A percentile compares a stretch with the other conserved stretches of the same genome.
Conservation (phyloP, 1,140 invertebrate species). For the Prorops nasuta region DNA sequence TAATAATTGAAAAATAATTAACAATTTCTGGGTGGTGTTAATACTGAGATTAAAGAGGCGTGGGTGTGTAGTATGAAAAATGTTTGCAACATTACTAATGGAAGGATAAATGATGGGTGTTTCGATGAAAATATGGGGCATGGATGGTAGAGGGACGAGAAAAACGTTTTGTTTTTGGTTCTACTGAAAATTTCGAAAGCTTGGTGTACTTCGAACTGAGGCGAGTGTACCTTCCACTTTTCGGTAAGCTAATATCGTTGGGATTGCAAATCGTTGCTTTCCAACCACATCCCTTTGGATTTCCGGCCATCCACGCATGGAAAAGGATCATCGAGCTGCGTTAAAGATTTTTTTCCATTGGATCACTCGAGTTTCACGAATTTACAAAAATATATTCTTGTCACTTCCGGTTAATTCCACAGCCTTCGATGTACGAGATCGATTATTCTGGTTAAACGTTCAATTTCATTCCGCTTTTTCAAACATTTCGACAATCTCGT, state of each 20-base stretch:
- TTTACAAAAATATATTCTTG: conserved; percentile 20
- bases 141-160: too few relatives aligned
- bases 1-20: too few relatives aligned
- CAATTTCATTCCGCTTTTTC: too few relatives aligned
- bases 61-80: background rate
- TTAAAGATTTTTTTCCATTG: conserved; percentile 21
- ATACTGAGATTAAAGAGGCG: too few relatives aligned
- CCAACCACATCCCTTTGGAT: background rate
- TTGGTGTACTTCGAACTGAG: background rate
- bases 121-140: too few relatives aligned
- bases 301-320: background rate
- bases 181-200: too few relatives aligned
- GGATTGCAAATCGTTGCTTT: conserved; percentile 21
- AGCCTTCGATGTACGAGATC: background rate
- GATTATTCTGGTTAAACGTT: too few relatives aligned
- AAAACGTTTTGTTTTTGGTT: too few relatives aligned
- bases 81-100: background rate
- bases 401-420: conserved; percentile 22
- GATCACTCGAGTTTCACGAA: conserved; percentile 31
- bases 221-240: conserved; percentile 4
- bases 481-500: too few relatives aligned
- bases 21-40: too few relatives aligned
- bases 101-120: too few relatives aligned
- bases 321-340: background rate
- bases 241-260: conserved; percentile 9